Base-by-base conservation (phyloP, 2,113 vertebrate species). In the Oceanodroma tethys region DNA sequence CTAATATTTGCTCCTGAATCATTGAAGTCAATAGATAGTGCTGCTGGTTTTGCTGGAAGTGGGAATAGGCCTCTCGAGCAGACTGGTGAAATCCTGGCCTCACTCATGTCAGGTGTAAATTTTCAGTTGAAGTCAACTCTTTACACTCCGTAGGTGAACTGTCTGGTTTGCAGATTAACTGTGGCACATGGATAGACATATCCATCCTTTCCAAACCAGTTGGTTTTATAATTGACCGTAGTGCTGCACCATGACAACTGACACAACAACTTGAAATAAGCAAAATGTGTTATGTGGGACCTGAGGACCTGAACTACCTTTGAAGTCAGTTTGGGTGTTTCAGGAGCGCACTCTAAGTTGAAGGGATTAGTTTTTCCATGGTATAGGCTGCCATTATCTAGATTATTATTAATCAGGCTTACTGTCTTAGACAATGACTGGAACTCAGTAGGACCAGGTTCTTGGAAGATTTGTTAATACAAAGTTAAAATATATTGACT, bases 141-240 rank as follows among this genome's bases (percentile, higher is more conserved):
- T 59, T 22, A 59, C n/a, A 5, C 14, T 40, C 34, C 20, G 2
- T 18, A 42, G 79, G 38, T 36, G 25, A 90, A 12, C 56, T 16
- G 6, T 55, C 72, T 81, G 67, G 25, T 95, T 76, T 86, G 80
- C 59, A 70, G 30, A 81, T 70, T n/a, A 62, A 53, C 63, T 50
- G 47, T 30, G 68, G 32, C 8, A 2, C 16, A 14, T 22, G 29
- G 34, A 27, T 13, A 68, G 66, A 67, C 8, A 4, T 5, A 43
- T 29, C 20, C 19, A 6, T 88, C 36, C 47, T 84, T 73, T 76
- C 63, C 72, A 73, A 70, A 45, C 30, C 16, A 29, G 14, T 21
- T 76, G 36, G 3, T 56, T 86, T 86, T 70, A 4, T 58, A 65
- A 21, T 3, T 74, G 76, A 16, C n/a, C 0, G 0, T 21, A 42